phyloP scores from a whole-genome alignment of 1,140 invertebrate species.

The Chymomyza costata region DNA sequence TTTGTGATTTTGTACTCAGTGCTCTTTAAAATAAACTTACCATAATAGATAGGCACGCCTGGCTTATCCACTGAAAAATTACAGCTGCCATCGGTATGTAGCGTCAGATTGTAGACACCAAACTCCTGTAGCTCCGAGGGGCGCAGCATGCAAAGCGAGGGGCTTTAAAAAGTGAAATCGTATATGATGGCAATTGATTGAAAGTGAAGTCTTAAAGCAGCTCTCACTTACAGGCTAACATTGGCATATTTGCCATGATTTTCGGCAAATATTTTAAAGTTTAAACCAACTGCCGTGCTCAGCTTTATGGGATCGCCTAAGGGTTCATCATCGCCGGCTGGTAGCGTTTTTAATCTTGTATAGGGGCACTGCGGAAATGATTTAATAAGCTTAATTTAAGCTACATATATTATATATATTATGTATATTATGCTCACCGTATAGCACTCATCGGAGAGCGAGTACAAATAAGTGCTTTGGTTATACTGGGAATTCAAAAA shows the following conservation, averaged over 20 bases:
- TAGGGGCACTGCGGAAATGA: conserved; percentile 76
- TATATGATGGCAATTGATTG: neutral
- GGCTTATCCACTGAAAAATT: conserved; percentile 77
- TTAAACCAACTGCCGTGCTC: conserved; percentile 61
- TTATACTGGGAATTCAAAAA: conserved; percentile 35
- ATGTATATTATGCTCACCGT: conserved; percentile 35
- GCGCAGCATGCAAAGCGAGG: conserved; percentile 76
- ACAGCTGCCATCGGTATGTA: conserved; percentile 77
- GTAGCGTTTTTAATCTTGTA: conserved; percentile 66
- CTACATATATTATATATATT: conserved; percentile 1
- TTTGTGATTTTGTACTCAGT: no score
- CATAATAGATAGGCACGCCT: conserved; percentile 84
- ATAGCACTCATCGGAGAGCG: conserved; percentile 62
- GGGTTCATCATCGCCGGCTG: conserved; percentile 24
- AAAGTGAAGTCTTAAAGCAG: conserved; percentile 26
- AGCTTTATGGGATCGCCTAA: conserved; percentile 63
- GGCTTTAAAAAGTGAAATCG: conserved; percentile 12
- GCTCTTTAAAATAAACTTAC: conserved; percentile 76
- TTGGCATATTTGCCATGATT: conserved; percentile 74
- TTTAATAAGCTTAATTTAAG: conserved; percentile 8
- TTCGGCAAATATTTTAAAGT: conserved; percentile 72
- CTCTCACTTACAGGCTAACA: conserved; percentile 77
- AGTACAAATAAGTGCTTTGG: conserved; percentile 45
- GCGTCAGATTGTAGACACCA: conserved; percentile 82
- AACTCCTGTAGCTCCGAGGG: conserved; percentile 82